Evolutionary conservation across 2,113 vertebrate species (phyloP), one percentile per base, ranked within the genome.

Genomic region (Anseranas semipalmata): DNA sequence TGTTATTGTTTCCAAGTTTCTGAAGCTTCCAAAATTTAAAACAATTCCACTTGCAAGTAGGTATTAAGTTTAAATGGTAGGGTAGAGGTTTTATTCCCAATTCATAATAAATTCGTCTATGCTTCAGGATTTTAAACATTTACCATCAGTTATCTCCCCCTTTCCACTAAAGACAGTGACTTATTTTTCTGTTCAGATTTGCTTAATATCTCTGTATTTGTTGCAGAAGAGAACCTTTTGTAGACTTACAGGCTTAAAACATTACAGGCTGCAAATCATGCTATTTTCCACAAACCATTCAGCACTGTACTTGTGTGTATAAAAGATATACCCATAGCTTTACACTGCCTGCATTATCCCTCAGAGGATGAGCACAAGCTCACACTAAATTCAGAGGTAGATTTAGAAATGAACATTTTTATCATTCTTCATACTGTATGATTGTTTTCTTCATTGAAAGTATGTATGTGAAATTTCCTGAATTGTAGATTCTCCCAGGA

Each of bases 1-100:
- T 89, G 41, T 82, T 96, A 96, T 63, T 94, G 89, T 92, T 96
- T 96, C 73, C 63, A 93, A 93, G 59, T 80, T 96, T 96, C 74
- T 90, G 87, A 95, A 92, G 67, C 24, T 86, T 92, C 81, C 55
- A 85, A 95, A 91, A 91, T 46, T 50, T 67, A 19, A 65, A 67
- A 30, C 6, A 28, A 53, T 3, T 17, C 71, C 46, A 73, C 14
- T 87, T 93, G 43, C 78, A 94, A 89, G 53, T 94, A 96, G 91
- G 56, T 76, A 96, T 94, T 93, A 90, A 90, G 93, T 96, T 93
- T 46, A 93, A 95, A 91, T 93, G 8, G 30, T 94, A 62, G 21
- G 53, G 79, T 14, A 9, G 4, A 71, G 14, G 6, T 15, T 80
- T 89, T 89, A 53, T 68, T 88, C 15, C 33, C 39, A 53, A 11